phyloP scores from a whole-genome alignment of 1,140 invertebrate genomes.

The Drosophila ananassae region DNA sequence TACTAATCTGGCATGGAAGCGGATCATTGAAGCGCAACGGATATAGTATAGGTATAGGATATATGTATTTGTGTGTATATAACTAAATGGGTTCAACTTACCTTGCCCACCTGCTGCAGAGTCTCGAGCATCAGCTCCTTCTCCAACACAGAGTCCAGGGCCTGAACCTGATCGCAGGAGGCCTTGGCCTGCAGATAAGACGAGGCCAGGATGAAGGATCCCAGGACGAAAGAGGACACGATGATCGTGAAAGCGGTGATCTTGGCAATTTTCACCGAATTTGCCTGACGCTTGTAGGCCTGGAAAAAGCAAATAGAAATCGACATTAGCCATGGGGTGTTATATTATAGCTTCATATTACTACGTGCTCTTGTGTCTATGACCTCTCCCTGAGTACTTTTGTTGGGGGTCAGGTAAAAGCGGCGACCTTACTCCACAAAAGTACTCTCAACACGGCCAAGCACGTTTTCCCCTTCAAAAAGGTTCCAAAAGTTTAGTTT shows the following conservation, averaged over 20 bases:
- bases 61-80: neutral
- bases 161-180: constrained; percentile 88
- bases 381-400: constrained; percentile 52
- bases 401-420: constrained; percentile 45
- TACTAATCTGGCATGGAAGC: constrained; percentile 45
- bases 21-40: constrained; percentile 46
- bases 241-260: constrained; percentile 92
- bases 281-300: constrained; percentile 90
- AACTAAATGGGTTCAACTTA: constrained; percentile 66
- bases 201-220: constrained; percentile 91
- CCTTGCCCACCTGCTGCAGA: constrained; percentile 86
- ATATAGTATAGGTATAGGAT: constrained; percentile 13
- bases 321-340: constrained; percentile 11
- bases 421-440: constrained; percentile 42
- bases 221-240: constrained; percentile 90
- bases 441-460: constrained; percentile 27
- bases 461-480: constrained; percentile 55
- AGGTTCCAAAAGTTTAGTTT: constrained; percentile 5
- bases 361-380: constrained; percentile 50
- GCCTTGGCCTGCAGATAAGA: constrained; percentile 91
- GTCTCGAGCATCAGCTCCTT: constrained; percentile 88
- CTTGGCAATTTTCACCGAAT: constrained; percentile 91
- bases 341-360: neutral
- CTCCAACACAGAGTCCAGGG: constrained; percentile 87
- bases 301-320: constrained; percentile 82